These are phyloP conservation scores for Dasypus novemcinctus DNA, from an alignment of 2,113 vertebrate genomes.

Conservation along the genomic window DNA sequence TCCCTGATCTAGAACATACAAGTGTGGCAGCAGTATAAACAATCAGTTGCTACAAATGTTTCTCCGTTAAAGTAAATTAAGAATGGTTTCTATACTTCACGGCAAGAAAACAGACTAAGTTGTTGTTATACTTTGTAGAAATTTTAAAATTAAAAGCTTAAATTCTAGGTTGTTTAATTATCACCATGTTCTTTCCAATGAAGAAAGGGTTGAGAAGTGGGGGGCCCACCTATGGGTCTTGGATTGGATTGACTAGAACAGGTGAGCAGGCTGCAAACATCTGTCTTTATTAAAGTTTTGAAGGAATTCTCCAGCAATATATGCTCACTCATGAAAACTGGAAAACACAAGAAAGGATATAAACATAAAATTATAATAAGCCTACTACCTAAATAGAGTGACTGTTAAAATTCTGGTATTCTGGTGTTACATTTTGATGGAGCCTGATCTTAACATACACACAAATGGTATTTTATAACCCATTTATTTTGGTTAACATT, in stretches of 20 bases:
- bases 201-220: neutral
- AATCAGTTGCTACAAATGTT: neutral
- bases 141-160: neutral
- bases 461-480: no score
- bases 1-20: neutral
- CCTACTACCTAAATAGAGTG: no score
- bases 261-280: neutral
- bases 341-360: neutral
- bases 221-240: neutral
- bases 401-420: no score
- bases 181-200: neutral
- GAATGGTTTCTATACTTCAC: neutral
- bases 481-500: no score
- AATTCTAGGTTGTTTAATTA: neutral
- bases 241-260: neutral
- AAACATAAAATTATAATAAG: no score
- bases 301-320: neutral
- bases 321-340: neutral
- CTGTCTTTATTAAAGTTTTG: neutral
- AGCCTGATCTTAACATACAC: no score
- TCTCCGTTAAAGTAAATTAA: neutral
- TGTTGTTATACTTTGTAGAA: neutral
- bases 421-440: no score
- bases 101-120: neutral
- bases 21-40: neutral